These are phyloP conservation scores for Tiphia femorata DNA, from an alignment of 2,888 invertebrate genomes.

Conservation along the genomic window DNA sequence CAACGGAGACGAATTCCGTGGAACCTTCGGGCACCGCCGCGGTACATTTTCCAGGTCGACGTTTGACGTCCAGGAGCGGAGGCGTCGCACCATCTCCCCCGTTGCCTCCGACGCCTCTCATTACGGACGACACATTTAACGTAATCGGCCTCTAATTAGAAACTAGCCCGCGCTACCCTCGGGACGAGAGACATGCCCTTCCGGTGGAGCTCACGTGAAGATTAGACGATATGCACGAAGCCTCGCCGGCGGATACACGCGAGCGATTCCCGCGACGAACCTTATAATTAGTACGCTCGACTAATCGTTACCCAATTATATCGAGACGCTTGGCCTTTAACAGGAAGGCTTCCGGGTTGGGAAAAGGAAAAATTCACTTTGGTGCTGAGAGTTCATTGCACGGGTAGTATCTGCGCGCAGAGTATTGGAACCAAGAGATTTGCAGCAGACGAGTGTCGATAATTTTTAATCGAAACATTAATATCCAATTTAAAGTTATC, in stretches of 20 bases:
- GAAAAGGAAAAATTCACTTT: neutral
- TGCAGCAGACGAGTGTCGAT: no score
- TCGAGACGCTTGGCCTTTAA: neutral
- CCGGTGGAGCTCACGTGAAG: conserved; percentile 11
- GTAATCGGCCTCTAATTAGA: conserved; percentile 45
- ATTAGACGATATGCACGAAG: conserved; percentile 18
- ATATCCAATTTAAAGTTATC: no score
- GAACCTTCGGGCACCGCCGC: no score
- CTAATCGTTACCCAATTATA: neutral
- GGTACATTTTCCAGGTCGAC: neutral
- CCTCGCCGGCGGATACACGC: conserved; percentile 11
- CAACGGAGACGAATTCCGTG: no score
- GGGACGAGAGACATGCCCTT: neutral
- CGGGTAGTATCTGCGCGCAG: no score
- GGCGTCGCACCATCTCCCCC: neutral
- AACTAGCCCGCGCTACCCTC: conserved; percentile 17
- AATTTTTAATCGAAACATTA: no score
- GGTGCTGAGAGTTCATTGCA: no score
- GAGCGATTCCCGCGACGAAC: conserved; percentile 1
- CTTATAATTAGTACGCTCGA: neutral
- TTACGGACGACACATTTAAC: conserved; percentile 32
- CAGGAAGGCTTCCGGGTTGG: neutral
- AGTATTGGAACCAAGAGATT: no score
- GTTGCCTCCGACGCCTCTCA: neutral
- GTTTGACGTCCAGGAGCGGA: neutral